Percentiles rank a stretch among this genome's conserved stretches.
Evolutionary conservation across 2,888 invertebrate genomes (phyloP).

Genomic region (Pammene fasciana): DNA sequence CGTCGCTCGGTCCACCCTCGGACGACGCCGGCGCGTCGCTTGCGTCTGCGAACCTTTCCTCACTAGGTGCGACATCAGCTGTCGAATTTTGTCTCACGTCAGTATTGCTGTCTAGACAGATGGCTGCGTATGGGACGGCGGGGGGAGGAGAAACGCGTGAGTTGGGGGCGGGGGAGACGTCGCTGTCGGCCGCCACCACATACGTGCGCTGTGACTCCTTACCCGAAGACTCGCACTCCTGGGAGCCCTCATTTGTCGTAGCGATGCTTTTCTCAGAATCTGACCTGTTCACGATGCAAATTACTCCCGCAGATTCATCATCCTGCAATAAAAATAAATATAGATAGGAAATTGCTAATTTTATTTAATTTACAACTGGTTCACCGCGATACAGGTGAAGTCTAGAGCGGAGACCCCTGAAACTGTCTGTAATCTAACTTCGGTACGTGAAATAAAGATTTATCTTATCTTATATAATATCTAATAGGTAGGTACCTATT

Average conservation of each 20-base stretch:
- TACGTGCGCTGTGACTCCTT: slow-evolving; percentile 68
- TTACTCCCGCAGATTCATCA: slow-evolving; percentile 67
- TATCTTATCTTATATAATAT: no score
- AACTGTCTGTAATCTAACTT: no score
- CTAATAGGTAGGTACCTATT: no score
- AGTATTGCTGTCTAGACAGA: background rate
- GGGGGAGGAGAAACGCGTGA: background rate
- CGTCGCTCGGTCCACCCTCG: slow-evolving; percentile 44
- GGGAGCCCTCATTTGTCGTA: slow-evolving; percentile 56
- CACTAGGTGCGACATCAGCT: background rate
- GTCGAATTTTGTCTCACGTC: background rate
- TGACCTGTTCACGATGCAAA: slow-evolving; percentile 66
- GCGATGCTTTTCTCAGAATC: slow-evolving; percentile 76
- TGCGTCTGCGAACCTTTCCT: slow-evolving; percentile 41
- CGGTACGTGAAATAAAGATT: no score
- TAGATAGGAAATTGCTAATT: no score
- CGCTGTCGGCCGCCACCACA: slow-evolving; percentile 67
- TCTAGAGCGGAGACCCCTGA: no score
- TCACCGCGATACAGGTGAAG: no score
- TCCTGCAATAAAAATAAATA: slow-evolving; percentile 57
- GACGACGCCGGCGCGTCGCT: slow-evolving; percentile 43
- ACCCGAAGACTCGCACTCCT: slow-evolving; percentile 61
- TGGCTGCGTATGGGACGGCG: background rate
- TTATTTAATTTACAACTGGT: no score
- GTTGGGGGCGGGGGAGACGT: background rate